Conservation (phyloP, 2,797 vertebrate genomes). For the Scomberomorus guttatus region DNA sequence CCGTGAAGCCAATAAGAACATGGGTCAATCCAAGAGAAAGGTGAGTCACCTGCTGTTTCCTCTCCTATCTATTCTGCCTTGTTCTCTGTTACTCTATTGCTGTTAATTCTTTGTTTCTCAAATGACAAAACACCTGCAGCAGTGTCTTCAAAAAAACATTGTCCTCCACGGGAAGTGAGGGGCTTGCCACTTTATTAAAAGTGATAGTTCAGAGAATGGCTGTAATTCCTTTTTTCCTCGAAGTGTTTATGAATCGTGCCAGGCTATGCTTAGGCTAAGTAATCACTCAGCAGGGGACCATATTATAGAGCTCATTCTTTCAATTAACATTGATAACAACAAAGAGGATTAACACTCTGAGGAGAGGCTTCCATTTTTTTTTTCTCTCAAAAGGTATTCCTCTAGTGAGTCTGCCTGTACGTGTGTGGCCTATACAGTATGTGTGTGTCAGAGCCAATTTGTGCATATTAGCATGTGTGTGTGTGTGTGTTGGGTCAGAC, state of each 20-base stretch:
- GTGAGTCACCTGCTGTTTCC: conserved; percentile 16
- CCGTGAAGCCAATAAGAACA: conserved; percentile 39
- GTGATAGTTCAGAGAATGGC: conserved; percentile 57
- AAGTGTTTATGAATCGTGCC: conserved; percentile 73
- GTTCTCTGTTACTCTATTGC: not conserved
- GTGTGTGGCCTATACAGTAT: conserved; percentile 29
- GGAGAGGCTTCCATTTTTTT: conserved; percentile 45
- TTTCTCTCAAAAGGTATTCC: conserved; percentile 48
- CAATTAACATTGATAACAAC: conserved; percentile 80
- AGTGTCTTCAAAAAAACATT: conserved; percentile 46
- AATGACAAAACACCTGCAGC: conserved; percentile 21
- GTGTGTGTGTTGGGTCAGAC: conserved; percentile 19
- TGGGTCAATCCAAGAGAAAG: conserved; percentile 11
- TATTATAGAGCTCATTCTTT: conserved; percentile 75
- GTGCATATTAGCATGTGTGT: conserved; percentile 4
- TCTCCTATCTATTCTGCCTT: not conserved
- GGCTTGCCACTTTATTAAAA: conserved; percentile 53
- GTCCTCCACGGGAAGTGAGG: conserved; percentile 8
- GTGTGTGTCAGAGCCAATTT: conserved; percentile 21
- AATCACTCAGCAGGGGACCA: conserved; percentile 69
- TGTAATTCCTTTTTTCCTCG: conserved; percentile 62
- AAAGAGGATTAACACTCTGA: conserved; percentile 70
- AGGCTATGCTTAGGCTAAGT: conserved; percentile 59
- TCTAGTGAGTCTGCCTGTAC: conserved; percentile 1
- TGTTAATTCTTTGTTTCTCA: conserved; percentile 20